These are phyloP conservation scores for Chlorocebus sabaeus DNA, from an alignment of 2,113 vertebrate genomes.

Conservation along the genomic window DNA sequence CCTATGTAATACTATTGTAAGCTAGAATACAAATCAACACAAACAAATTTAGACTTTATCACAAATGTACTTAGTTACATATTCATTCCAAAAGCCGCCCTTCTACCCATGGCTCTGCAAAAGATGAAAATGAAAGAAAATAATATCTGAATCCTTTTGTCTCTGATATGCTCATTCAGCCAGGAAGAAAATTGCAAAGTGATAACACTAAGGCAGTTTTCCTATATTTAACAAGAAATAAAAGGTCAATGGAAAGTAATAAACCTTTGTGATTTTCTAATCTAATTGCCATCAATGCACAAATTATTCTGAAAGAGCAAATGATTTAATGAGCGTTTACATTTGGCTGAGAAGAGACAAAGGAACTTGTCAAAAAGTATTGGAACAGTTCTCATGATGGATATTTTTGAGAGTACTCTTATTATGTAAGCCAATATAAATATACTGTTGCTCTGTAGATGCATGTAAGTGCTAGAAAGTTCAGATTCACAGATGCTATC, in stretches of 20 bases:
- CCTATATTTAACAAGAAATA: conserved; percentile 58
- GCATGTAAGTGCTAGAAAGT: background rate
- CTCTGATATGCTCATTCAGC: background rate
- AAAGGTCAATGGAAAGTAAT: conserved; percentile 41
- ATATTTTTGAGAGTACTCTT: background rate
- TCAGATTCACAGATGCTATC: background rate
- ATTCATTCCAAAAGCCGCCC: conserved; percentile 4
- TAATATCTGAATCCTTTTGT: conserved; percentile 18
- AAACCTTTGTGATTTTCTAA: conserved; percentile 43
- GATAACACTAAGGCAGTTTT: conserved; percentile 44
- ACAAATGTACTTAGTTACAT: background rate
- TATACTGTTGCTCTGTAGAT: background rate
- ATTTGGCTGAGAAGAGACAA: conserved; percentile 33
- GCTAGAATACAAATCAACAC: background rate
- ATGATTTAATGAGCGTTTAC: conserved; percentile 38
- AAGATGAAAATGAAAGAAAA: conserved; percentile 4
- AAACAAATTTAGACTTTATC: conserved; percentile 7
- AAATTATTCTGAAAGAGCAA: conserved; percentile 48
- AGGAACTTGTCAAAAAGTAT: background rate
- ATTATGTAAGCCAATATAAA: background rate
- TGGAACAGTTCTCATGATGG: background rate
- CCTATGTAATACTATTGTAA: background rate
- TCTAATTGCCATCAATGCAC: conserved; percentile 26
- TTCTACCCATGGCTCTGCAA: background rate
- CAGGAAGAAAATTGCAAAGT: conserved; percentile 37